phyloP scores from a whole-genome alignment of 1,140 invertebrate genomes.

The Antheraea mylitta region DNA sequence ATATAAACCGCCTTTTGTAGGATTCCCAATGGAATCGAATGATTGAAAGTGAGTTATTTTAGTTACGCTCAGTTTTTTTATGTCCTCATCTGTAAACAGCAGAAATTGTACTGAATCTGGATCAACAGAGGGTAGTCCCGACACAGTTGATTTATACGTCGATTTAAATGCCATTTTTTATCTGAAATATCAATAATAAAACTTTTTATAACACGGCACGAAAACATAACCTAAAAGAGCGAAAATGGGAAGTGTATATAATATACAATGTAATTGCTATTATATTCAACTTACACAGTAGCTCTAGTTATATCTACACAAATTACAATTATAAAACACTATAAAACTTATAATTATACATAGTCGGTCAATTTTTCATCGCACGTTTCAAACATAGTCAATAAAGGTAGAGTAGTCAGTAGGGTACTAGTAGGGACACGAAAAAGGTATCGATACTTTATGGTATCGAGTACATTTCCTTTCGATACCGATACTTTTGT shows the following conservation, averaged over 20 bases:
- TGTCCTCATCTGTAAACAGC: slow-evolving; percentile 89
- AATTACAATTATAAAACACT: no score
- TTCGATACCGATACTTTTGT: no score
- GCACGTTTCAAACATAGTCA: no score
- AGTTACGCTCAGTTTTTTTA: slow-evolving; percentile 91
- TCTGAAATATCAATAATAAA: slow-evolving; percentile 28
- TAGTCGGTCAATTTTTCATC: no score
- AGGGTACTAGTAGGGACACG: no score
- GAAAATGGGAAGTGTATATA: background rate
- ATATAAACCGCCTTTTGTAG: slow-evolving; percentile 91
- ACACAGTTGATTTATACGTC: slow-evolving; percentile 38
- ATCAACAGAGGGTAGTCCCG: slow-evolving; percentile 61
- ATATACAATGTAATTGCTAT: background rate
- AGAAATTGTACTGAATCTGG: slow-evolving; percentile 82
- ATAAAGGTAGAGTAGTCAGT: no score
- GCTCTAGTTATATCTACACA: no score
- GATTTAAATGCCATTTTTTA: slow-evolving; percentile 50
- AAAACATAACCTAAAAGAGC: slow-evolving; percentile 30
- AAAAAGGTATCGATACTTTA: no score
- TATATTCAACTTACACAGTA: background rate
- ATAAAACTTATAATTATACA: no score
- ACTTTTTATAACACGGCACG: slow-evolving; percentile 13
- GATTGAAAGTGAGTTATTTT: slow-evolving; percentile 90
- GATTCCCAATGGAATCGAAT: slow-evolving; percentile 92
- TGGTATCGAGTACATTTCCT: no score